A percentile compares a stretch with the other conserved stretches of the same genome.
Evolutionary conservation across 2,888 invertebrate genomes (phyloP).

Genomic region (Rutpela maculata): DNA sequence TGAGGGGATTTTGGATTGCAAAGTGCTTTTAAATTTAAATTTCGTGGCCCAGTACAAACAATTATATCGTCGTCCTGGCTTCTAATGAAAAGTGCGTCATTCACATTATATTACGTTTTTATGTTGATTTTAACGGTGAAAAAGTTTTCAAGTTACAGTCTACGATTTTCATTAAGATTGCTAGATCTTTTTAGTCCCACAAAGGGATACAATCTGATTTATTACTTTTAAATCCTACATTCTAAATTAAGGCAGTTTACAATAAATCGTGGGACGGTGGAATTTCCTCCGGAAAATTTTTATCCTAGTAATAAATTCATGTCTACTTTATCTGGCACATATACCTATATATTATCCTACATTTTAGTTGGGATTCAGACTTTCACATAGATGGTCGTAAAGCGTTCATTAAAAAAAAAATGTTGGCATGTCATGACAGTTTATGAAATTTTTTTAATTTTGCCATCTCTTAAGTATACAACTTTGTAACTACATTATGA

Average conservation of each 20-base stretch:
- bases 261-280: background rate
- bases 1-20: background rate
- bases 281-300: background rate
- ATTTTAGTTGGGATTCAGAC: background rate
- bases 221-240: background rate
- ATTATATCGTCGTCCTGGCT: background rate
- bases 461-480: too few species aligned
- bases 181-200: background rate
- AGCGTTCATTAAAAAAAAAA: too few species aligned
- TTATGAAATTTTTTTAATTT: too few species aligned
- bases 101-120: background rate
- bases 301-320: background rate
- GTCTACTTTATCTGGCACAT: background rate
- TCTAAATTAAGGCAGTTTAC: background rate
- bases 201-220: background rate
- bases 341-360: background rate
- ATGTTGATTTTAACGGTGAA: background rate
- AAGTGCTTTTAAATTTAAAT: background rate
- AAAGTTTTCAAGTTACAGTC: background rate
- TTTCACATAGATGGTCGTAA: too few species aligned
- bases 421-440: too few species aligned
- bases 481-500: too few species aligned
- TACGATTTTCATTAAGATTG: background rate
- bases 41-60: background rate
- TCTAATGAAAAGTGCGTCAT: background rate